Evolutionary conservation across 2,797 vertebrate genomes (phyloP).

Genomic region (Toxotes lorentzi): DNA sequence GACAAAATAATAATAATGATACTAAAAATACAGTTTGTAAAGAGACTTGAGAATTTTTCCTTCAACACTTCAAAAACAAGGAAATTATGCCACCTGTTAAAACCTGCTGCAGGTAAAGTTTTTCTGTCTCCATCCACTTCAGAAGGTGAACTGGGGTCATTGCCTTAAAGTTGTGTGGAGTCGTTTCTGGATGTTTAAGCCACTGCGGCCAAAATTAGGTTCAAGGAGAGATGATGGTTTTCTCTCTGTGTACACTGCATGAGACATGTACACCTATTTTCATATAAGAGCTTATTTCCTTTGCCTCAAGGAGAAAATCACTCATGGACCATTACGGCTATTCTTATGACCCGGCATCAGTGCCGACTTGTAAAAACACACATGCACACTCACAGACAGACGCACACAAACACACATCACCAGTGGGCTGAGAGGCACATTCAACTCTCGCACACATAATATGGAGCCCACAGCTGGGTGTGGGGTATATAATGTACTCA

Average conservation of each 20-base stretch:
- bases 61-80: too few relatives aligned
- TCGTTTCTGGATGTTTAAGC: background rate
- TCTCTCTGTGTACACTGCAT: background rate
- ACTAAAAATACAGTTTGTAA: too few relatives aligned
- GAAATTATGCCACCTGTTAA: too few relatives aligned
- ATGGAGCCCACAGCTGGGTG: slow-evolving; percentile 47
- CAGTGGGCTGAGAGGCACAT: slow-evolving; percentile 5
- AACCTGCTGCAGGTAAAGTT: background rate
- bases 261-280: slow-evolving; percentile 35
- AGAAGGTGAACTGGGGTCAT: background rate
- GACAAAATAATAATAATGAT: too few relatives aligned
- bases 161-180: background rate
- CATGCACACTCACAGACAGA: slow-evolving; percentile 11
- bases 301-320: slow-evolving; percentile 53
- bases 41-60: too few relatives aligned
- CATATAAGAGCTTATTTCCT: slow-evolving; percentile 45
- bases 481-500: slow-evolving; percentile 55
- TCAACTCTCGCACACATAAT: slow-evolving; percentile 15
- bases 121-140: background rate
- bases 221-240: slow-evolving; percentile 23
- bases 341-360: slow-evolving; percentile 49
- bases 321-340: slow-evolving; percentile 48
- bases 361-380: slow-evolving; percentile 21
- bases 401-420: background rate
- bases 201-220: slow-evolving; percentile 3